Conservation (phyloP, 1,140 invertebrate species). For the Papilio polytes region DNA sequence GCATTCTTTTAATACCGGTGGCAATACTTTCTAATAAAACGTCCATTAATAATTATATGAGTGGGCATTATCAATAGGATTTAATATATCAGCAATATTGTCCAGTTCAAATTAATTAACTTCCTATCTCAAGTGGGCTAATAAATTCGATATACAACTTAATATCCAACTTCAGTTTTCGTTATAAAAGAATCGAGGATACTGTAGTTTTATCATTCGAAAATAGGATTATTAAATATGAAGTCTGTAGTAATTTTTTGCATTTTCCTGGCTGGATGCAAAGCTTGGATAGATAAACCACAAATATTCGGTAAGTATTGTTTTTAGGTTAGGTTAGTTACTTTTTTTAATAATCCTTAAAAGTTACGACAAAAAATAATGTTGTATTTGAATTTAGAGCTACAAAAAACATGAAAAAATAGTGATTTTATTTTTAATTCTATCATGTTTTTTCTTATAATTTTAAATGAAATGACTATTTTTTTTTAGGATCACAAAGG, state of each 20-base stretch:
- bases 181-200: conserved; percentile 26
- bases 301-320: background rate
- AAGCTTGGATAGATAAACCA: conserved; percentile 22
- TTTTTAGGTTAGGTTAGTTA: background rate
- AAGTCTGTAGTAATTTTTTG: conserved; percentile 10
- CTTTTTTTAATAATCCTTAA: background rate
- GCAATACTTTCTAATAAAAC: background rate
- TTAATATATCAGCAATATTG: conserved; percentile 24
- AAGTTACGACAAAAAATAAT: background rate
- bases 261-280: background rate
- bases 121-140: conserved; percentile 22
- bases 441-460: background rate
- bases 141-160: conserved; percentile 21
- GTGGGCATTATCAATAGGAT: conserved; percentile 14
- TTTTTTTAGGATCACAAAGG: conserved; percentile 48
- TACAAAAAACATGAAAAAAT: background rate
- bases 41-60: conserved; percentile 6
- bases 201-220: background rate
- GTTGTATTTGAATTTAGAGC: background rate
- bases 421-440: background rate
- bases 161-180: conserved; percentile 18
- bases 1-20: background rate
- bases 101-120: conserved; percentile 30
- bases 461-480: background rate
- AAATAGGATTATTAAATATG: background rate